Conservation (phyloP, 2,888 invertebrate species). For the Magallana nippona region DNA sequence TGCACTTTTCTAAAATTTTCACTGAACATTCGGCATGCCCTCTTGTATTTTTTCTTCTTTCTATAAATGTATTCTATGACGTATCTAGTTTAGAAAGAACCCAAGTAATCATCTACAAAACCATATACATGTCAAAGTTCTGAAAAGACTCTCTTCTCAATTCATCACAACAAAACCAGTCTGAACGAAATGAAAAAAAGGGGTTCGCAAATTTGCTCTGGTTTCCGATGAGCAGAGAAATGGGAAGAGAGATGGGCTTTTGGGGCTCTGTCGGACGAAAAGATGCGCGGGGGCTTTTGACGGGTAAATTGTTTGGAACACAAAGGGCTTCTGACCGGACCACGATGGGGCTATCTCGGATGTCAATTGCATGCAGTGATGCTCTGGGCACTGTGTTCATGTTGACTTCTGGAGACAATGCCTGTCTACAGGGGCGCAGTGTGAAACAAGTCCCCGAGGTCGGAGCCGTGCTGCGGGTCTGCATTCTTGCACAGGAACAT, state of each 20-base stretch:
- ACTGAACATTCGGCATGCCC: no score
- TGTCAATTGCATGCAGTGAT: constrained; percentile 31
- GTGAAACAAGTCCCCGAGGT: background rate
- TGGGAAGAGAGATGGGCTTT: background rate
- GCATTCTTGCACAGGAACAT: background rate
- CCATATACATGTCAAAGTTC: background rate
- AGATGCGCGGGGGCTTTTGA: background rate
- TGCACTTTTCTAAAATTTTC: no score
- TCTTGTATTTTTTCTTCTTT: background rate
- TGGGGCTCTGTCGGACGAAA: background rate
- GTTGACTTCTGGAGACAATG: constrained; percentile 20
- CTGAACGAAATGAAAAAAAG: background rate
- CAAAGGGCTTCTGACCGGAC: background rate
- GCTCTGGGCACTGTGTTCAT: constrained; percentile 3
- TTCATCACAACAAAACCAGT: constrained; percentile 16
- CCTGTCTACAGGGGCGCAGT: background rate
- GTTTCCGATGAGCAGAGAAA: background rate
- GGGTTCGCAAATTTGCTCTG: background rate
- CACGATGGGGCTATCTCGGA: constrained; percentile 10
- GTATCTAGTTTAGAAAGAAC: background rate
- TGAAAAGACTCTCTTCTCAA: background rate
- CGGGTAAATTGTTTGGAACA: constrained; percentile 11
- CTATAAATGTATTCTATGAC: background rate
- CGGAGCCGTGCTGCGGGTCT: background rate
- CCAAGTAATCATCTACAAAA: background rate